phyloP scores from a whole-genome alignment of 2,888 invertebrate genomes.

The Scelioninae gen. 2 region DNA sequence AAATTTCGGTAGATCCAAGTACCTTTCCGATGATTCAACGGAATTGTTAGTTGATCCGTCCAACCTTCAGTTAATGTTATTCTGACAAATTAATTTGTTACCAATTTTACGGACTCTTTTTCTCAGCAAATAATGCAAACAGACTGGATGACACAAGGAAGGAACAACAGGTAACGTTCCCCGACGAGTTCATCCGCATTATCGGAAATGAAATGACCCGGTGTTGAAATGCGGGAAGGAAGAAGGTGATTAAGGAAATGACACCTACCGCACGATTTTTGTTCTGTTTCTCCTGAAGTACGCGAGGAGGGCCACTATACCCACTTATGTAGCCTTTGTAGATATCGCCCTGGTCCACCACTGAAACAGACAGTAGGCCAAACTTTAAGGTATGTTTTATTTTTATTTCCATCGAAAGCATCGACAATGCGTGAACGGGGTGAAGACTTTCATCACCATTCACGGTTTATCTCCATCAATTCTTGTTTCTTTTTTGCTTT shows the following conservation, averaged over 20 bases:
- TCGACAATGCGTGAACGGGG: constrained; percentile 31
- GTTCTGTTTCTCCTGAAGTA: constrained; percentile 80
- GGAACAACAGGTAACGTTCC: no score
- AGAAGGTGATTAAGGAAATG: constrained; percentile 67
- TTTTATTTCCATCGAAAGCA: constrained; percentile 26
- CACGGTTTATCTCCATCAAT: constrained; percentile 20
- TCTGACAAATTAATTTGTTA: no score
- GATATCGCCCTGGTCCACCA: constrained; percentile 88
- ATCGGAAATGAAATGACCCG: constrained; percentile 45
- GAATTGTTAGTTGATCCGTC: no score
- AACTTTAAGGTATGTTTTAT: constrained; percentile 71
- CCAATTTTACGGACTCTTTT: no score
- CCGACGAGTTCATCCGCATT: no score
- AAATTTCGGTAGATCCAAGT: no score
- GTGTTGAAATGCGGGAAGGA: constrained; percentile 40
- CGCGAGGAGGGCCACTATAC: constrained; percentile 83
- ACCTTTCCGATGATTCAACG: no score
- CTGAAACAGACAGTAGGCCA: constrained; percentile 80
- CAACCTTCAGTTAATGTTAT: no score
- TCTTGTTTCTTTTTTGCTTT: constrained; percentile 34
- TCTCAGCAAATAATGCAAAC: no score
- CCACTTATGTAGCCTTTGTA: constrained; percentile 86
- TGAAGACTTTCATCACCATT: constrained; percentile 22
- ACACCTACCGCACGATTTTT: constrained; percentile 84
- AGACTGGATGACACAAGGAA: no score